phyloP scores from a whole-genome alignment of 2,113 vertebrate genomes.

The Heterochromis multidens region DNA sequence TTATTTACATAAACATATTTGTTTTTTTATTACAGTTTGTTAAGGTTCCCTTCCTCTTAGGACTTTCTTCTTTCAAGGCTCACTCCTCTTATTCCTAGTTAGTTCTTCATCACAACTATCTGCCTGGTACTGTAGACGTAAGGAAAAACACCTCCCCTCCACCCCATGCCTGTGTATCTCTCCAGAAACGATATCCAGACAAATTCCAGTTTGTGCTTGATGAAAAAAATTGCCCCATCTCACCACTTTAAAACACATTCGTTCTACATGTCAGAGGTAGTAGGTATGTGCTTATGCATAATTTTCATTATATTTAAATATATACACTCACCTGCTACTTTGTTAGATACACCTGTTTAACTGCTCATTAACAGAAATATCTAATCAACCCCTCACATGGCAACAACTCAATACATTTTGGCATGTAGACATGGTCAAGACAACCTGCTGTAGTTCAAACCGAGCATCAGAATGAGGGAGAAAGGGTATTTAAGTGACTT shows the following conservation, averaged over 20 bases:
- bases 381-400: not conserved
- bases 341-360: not conserved
- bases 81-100: not conserved
- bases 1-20: not conserved
- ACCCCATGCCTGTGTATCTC: not conserved
- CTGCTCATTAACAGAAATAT: not conserved
- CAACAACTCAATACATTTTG: not conserved
- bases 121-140: not conserved
- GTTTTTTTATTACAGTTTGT: not conserved
- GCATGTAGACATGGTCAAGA: not conserved
- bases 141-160: not conserved
- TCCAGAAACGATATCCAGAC: not conserved
- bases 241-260: not conserved
- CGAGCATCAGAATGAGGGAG: not conserved
- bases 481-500: not conserved
- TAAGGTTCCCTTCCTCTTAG: not conserved
- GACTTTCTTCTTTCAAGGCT: not conserved
- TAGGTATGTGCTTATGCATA: not conserved
- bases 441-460: not conserved
- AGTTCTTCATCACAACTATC: not conserved
- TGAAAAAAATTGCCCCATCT: rapidly evolving
- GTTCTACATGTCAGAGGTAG: not conserved
- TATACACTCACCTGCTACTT: not conserved
- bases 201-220: not conserved
- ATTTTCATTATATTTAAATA: not conserved